Percentiles rank a stretch among this genome's conserved stretches.
These are phyloP conservation scores for Philaenus spumarius DNA, from an alignment of 1,140 invertebrate species.

Conservation along the genomic window DNA sequence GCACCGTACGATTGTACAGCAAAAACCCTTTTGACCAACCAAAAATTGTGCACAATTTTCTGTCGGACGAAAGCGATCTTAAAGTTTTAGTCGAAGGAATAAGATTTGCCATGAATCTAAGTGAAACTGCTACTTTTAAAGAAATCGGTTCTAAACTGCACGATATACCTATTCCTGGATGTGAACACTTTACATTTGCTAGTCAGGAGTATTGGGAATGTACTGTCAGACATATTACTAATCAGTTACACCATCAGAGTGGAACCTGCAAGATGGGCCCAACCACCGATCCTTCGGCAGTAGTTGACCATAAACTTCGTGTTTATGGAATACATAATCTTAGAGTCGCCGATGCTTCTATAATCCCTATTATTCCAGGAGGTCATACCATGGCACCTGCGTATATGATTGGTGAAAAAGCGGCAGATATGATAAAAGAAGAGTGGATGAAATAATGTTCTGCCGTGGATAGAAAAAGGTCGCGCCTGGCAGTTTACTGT, in stretches of 20 bases:
- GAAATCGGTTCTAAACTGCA: slow-evolving; percentile 51
- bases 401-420: slow-evolving; percentile 52
- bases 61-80: slow-evolving; percentile 57
- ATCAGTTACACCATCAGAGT: slow-evolving; percentile 69
- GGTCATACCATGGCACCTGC: slow-evolving; percentile 38
- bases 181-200: slow-evolving; percentile 49
- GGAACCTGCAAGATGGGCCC: slow-evolving; percentile 55
- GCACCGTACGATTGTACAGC: slow-evolving; percentile 55
- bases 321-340: slow-evolving; percentile 27
- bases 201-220: slow-evolving; percentile 70
- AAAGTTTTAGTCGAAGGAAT: slow-evolving; percentile 62
- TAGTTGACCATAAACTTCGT: slow-evolving; percentile 40
- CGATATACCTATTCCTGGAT: slow-evolving; percentile 56
- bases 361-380: slow-evolving; percentile 20
- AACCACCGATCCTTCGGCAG: slow-evolving; percentile 38
- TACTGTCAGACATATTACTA: slow-evolving; percentile 54
- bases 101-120: slow-evolving; percentile 43
- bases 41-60: slow-evolving; percentile 70
- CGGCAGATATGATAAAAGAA: slow-evolving; percentile 47
- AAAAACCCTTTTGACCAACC: slow-evolving; percentile 66
- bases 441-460: slow-evolving; percentile 1
- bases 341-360: slow-evolving; percentile 27
- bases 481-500: too few species aligned
- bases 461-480: too few species aligned
- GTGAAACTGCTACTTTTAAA: slow-evolving; percentile 34